phyloP scores from a whole-genome alignment of 2,113 vertebrate genomes.

The Callipepla californica region DNA sequence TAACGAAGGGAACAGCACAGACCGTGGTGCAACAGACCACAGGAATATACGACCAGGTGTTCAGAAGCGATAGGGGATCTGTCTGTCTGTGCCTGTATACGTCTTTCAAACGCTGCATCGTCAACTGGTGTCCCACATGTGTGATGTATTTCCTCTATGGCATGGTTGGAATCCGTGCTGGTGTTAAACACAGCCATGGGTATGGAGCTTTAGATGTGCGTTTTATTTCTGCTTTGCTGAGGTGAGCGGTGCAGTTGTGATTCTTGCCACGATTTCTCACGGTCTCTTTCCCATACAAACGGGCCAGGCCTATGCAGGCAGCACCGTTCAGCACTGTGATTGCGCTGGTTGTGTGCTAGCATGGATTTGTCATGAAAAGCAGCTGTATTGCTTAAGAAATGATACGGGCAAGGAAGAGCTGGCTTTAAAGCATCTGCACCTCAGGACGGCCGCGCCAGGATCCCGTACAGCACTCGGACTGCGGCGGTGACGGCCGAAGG shows the following conservation, averaged over 20 bases:
- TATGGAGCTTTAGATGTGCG: not conserved
- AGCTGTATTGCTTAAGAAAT: not conserved
- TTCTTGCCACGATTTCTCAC: not conserved
- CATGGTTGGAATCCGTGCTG: not conserved
- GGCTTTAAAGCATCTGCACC: not conserved
- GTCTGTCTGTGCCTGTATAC: not conserved
- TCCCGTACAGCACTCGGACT: not conserved
- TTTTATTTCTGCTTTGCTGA: not conserved
- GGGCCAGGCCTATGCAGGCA: not conserved
- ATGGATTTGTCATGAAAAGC: not conserved
- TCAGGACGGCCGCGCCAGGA: not conserved
- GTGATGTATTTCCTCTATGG: slow-evolving; percentile 9
- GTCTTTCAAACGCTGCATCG: slow-evolving; percentile 6
- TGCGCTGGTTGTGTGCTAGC: not conserved
- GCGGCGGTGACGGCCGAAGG: not conserved
- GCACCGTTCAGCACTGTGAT: not conserved
- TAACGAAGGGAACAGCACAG: not conserved
- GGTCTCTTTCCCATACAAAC: not conserved
- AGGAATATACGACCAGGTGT: not conserved
- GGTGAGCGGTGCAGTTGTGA: not conserved
- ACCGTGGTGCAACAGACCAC: not conserved
- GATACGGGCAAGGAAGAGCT: not conserved
- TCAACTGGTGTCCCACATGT: not conserved
- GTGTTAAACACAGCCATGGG: not conserved
- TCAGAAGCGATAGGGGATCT: not conserved